These are phyloP conservation scores for Cotesia typhae DNA, from an alignment of 1,140 invertebrate species.

Conservation along the genomic window DNA sequence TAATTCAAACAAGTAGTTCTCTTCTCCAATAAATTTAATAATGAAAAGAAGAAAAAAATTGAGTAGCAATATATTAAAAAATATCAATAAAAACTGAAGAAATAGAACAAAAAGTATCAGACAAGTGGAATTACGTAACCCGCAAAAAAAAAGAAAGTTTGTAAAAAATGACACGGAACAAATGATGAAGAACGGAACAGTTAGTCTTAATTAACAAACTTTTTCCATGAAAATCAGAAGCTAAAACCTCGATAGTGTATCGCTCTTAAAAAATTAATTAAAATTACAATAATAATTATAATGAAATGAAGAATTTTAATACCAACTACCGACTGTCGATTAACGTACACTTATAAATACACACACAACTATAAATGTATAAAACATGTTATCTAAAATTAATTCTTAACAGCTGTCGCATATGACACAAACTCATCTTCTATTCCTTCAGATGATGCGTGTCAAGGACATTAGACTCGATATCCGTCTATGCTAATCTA, in stretches of 20 bases:
- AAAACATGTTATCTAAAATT: conserved; percentile 64
- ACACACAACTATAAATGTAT: conserved; percentile 52
- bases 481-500: conserved; percentile 4
- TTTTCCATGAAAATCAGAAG: too few species aligned
- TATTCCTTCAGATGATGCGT: conserved; percentile 53
- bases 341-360: conserved; percentile 20
- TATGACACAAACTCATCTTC: conserved; percentile 41
- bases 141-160: conserved; percentile 50
- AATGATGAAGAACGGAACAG: conserved; percentile 22
- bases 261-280: background rate
- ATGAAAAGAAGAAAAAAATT: conserved; percentile 21
- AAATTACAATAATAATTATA: conserved; percentile 1
- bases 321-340: too few species aligned
- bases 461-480: conserved; percentile 52
- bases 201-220: too few species aligned
- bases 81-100: too few species aligned
- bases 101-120: background rate
- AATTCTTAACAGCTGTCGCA: conserved; percentile 60
- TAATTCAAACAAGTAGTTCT: too few species aligned
- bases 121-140: conserved; percentile 18
- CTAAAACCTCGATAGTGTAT: too few species aligned
- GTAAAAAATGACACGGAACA: conserved; percentile 4
- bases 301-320: background rate
- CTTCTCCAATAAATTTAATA: background rate
- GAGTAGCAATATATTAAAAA: background rate